phyloP scores from a whole-genome alignment of 2,888 invertebrate species.

The Trichogramma evanescens region DNA sequence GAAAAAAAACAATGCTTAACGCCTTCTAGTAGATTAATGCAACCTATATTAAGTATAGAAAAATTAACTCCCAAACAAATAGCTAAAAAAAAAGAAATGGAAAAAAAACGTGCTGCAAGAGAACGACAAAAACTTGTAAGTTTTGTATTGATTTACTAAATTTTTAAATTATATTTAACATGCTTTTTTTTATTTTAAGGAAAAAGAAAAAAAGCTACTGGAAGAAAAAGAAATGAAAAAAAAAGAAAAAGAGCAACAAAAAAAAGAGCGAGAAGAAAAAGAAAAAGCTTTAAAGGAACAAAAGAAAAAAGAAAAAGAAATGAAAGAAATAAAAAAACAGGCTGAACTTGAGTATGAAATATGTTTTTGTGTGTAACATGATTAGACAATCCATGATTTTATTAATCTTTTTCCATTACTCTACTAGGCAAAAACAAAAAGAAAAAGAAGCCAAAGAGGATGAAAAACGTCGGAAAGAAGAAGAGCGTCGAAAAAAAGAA shows the following conservation, averaged over 20 bases:
- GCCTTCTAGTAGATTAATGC: slow-evolving; percentile 17
- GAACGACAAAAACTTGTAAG: slow-evolving; percentile 50
- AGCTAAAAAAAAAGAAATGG: slow-evolving; percentile 54
- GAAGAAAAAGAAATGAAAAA: slow-evolving; percentile 38
- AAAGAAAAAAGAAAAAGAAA: slow-evolving; percentile 47
- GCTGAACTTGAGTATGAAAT: slow-evolving; percentile 42
- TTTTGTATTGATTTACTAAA: slow-evolving; percentile 25
- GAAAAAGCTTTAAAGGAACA: slow-evolving; percentile 47
- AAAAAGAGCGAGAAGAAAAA: slow-evolving; percentile 42
- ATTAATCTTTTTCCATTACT: slow-evolving; percentile 5
- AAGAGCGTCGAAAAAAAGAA: slow-evolving; percentile 51
- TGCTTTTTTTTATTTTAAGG: slow-evolving; percentile 37
- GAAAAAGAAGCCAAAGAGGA: slow-evolving; percentile 24
- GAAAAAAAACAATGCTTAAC: slow-evolving; percentile 9
- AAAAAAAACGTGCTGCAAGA: slow-evolving; percentile 54
- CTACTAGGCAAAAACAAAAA: slow-evolving; percentile 35
- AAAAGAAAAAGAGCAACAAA: slow-evolving; percentile 40
- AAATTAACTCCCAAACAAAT: slow-evolving; percentile 48
- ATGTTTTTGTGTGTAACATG: not conserved
- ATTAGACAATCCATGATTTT: slow-evolving; percentile 1
- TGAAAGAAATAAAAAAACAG: slow-evolving; percentile 42
- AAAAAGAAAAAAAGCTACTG: slow-evolving; percentile 52
- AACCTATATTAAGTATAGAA: slow-evolving; percentile 22
- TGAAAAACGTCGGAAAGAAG: slow-evolving; percentile 50
- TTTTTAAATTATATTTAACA: not conserved